Conservation (phyloP, 1,140 invertebrate genomes). For the Halotydeus destructor region DNA sequence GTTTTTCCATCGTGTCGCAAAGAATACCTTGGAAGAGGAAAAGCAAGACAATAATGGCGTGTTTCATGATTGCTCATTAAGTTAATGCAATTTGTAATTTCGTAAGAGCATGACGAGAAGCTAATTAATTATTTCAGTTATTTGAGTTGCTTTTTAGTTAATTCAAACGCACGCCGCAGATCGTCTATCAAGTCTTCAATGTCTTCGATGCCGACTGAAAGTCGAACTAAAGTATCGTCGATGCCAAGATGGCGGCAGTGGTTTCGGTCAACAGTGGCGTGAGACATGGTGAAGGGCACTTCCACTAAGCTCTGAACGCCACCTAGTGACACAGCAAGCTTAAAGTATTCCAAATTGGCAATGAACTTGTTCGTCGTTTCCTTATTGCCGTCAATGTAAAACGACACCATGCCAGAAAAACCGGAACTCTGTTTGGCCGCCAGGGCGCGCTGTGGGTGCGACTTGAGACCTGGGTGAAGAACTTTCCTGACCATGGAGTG, state of each 20-base stretch:
- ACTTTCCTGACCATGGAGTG: slow-evolving; percentile 59
- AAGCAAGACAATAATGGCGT: no score
- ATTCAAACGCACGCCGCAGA: slow-evolving; percentile 26
- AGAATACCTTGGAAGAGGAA: no score
- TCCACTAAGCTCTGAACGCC: slow-evolving; percentile 74
- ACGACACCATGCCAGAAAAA: slow-evolving; percentile 76
- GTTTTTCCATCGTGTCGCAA: no score
- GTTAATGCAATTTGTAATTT: no score
- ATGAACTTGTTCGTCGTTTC: slow-evolving; percentile 54
- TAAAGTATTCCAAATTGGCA: slow-evolving; percentile 52
- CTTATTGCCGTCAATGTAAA: slow-evolving; percentile 62
- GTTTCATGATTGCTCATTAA: no score
- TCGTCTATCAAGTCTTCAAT: slow-evolving; percentile 67
- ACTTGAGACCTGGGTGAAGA: slow-evolving; percentile 65
- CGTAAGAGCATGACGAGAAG: no score
- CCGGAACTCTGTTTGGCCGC: slow-evolving; percentile 62
- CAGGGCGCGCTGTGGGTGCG: slow-evolving; percentile 73
- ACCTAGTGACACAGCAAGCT: slow-evolving; percentile 82
- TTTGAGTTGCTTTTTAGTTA: no score
- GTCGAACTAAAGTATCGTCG: slow-evolving; percentile 57
- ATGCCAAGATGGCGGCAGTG: slow-evolving; percentile 55
- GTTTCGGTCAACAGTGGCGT: slow-evolving; percentile 31
- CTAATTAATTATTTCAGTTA: no score
- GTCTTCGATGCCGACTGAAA: slow-evolving; percentile 81
- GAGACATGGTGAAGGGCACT: slow-evolving; percentile 32